Evolutionary conservation across 2,888 invertebrate genomes (phyloP), one percentile per base, ranked within the genome.

Genomic region (Ypsolopha scabrella): DNA sequence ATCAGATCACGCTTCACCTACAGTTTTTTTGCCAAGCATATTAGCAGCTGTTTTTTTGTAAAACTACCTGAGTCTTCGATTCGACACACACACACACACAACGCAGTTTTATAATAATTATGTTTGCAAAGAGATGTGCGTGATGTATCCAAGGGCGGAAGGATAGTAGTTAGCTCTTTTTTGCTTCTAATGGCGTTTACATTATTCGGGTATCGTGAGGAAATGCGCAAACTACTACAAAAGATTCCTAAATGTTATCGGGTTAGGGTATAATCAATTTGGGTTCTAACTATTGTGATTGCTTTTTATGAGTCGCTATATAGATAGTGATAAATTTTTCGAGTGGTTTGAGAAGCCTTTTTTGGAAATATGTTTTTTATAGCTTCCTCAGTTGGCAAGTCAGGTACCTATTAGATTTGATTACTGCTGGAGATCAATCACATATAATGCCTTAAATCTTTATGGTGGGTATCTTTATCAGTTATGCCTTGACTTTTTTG

Each of bases 131-230:
- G 72, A 78, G 78, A 81, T 75, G 75, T 81, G 79, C 83, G 82
- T 82, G 82, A 80, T 72, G 71, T 68, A 73, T 70, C 71, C 68
- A 71, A 72, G 75, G 78, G 79, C 82, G 82, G 83, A 85, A 85
- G 83, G 80, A 82, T 83, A 77, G 70, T 70, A 72, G 74, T 71
- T 68, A 57, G 61, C 58, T 59, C 56, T 59, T 58, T 62, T 65
- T 72, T 70, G 62, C 75, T 79, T 77, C 43, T 50, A 43, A 43
- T 41, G 35, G 50, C 39, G 74, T 81, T 68, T 70, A 64, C 63
- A 67, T 72, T 77, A 75, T 77, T 71, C 67, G 68, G 67, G 69
- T 64, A 51, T 53, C 52, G 69, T 70, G 70, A 75, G 76, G 77
- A 80, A 76, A 78, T 73, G 71, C 70, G 70, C 72, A 77, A 75